A percentile compares a stretch with the other conserved stretches of the same genome.
phyloP scores from a whole-genome alignment of 1,140 invertebrate genomes.

The Bombus polaris region DNA sequence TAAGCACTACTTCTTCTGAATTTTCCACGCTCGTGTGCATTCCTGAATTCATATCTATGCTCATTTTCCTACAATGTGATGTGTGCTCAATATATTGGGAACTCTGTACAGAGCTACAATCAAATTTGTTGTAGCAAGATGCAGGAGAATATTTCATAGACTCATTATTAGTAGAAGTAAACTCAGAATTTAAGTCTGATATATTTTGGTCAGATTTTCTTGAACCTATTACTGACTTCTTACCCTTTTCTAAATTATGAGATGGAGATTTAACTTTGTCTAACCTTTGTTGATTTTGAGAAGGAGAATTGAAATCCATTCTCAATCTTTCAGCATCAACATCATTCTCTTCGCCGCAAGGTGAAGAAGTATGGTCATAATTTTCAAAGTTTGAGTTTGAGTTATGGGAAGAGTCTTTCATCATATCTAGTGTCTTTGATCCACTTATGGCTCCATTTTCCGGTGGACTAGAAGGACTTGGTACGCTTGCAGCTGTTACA shows the following conservation, averaged over 20 bases:
- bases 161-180: constrained; percentile 30
- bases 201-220: constrained; percentile 44
- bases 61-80: background rate
- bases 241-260: constrained; percentile 12
- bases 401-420: constrained; percentile 71
- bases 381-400: constrained; percentile 38
- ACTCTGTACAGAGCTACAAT: constrained; percentile 37
- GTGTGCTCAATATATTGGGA: background rate
- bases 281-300: constrained; percentile 23
- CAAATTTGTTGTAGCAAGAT: constrained; percentile 42
- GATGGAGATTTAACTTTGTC: constrained; percentile 25
- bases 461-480: constrained; percentile 79
- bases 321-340: constrained; percentile 20
- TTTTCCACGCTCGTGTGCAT: constrained; percentile 6
- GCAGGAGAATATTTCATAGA: constrained; percentile 26
- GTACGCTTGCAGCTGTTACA: constrained; percentile 77
- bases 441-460: constrained; percentile 75
- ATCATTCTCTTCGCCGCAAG: background rate
- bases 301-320: background rate
- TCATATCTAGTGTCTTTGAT: constrained; percentile 79
- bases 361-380: constrained; percentile 1
- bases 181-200: constrained; percentile 43
- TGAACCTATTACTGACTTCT: constrained; percentile 13
- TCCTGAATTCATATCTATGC: background rate
- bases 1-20: constrained; percentile 44